Base-by-base conservation (phyloP, 2,888 invertebrate species). In the Drosophila mulleri region DNA sequence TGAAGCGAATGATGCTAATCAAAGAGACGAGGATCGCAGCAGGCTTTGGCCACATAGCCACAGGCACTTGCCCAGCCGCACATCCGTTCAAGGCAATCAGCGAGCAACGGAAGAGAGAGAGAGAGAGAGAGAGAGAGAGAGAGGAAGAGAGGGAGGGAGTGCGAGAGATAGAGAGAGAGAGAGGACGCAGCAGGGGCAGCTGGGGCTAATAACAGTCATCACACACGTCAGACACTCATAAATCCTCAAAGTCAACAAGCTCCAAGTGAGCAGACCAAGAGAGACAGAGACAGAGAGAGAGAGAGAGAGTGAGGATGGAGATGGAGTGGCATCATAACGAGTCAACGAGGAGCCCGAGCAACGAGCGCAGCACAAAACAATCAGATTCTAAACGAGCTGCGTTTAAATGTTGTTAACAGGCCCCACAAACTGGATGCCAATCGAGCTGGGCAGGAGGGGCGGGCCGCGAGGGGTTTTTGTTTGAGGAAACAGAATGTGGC, bases 161-260 rank as follows among this genome's bases (percentile, higher is more conserved):
- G 48, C 3, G 23, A 20, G n/a, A 12, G 23, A 12, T 50, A 42
- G 12, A 11, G 29, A 41, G 23, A 3, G 37, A 0, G 37, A 42
- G n/a, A 39, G 35, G 47, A 23, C 29, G 54, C 11, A 29, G 54
- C 39, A 67, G 35, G 76, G 67, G 85, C 23, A 58, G 75, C 69
- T 67, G 75, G 69, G 80, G 82, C 88, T 90, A 90, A 90, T 90
- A 90, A 90, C 90, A 88, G 90, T 90, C 90, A 90, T 90, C 91
- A 85, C 82, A 88, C 89, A 82, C 83, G 82, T 83, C 87, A 85
- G 85, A 90, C 82, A 86, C 87, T 83, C 90, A 90, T 90, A 90
- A 90, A 90, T 90, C 88, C 88, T 90, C 82, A 83, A 79, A 77
- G 80, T 80, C 83, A 90, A 85, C 84, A 83, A 88, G 78, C 65